These are phyloP conservation scores for Coptodon bakossiorum DNA, from an alignment of 2,113 vertebrate species.

Conservation along the genomic window DNA sequence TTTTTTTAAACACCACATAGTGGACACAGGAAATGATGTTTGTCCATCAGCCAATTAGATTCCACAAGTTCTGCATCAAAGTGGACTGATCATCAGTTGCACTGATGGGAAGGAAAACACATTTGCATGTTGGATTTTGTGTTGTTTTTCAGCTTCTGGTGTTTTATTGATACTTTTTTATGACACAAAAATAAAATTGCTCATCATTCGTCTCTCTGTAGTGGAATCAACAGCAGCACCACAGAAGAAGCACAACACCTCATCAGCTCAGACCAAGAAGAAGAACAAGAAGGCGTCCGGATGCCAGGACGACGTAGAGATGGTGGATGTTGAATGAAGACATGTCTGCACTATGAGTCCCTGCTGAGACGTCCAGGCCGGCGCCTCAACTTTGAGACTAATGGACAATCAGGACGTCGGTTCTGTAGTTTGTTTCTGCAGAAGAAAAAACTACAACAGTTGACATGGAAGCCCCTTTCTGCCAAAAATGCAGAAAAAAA, in stretches of 20 bases:
- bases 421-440: neutral
- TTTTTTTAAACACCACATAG: neutral
- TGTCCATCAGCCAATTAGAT: neutral
- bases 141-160: neutral
- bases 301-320: conserved; percentile 35
- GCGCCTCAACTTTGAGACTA: neutral
- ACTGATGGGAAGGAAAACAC: neutral
- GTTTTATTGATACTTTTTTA: neutral
- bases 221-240: neutral
- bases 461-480: neutral
- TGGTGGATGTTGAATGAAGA: conserved; percentile 43
- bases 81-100: neutral
- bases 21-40: neutral
- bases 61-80: neutral
- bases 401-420: neutral
- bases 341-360: neutral
- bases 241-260: neutral
- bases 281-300: neutral
- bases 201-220: neutral
- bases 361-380: neutral
- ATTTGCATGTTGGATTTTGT: neutral
- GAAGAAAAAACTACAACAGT: neutral
- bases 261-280: neutral
- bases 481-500: neutral
- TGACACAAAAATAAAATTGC: neutral